Percentiles rank a stretch among this genome's conserved stretches.
These are phyloP conservation scores for Balearica regulorum DNA, from an alignment of 2,797 vertebrate species.

Conservation along the genomic window DNA sequence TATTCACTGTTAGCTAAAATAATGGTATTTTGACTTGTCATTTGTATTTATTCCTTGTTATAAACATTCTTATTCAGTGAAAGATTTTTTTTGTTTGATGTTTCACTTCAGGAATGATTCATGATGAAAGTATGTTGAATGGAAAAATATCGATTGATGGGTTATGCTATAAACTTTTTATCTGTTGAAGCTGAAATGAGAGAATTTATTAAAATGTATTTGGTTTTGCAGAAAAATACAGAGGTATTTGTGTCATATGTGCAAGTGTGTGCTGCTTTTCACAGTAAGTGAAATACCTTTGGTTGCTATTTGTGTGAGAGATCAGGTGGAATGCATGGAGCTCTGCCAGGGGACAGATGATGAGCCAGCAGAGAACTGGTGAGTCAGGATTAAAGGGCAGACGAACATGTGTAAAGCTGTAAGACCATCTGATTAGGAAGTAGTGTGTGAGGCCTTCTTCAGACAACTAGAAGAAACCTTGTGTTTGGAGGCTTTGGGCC, in stretches of 20 bases:
- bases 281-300: neutral
- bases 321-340: neutral
- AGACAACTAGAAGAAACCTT: neutral
- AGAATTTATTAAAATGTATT: neutral
- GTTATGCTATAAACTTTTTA: neutral
- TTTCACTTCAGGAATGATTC: neutral
- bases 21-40: neutral
- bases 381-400: neutral
- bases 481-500: neutral
- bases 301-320: neutral
- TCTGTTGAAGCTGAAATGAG: neutral
- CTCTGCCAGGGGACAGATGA: neutral
- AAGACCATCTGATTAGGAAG: neutral
- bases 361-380: neutral
- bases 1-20: neutral
- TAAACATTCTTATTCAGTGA: neutral
- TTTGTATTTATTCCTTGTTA: neutral
- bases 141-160: neutral
- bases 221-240: neutral
- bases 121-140: neutral
- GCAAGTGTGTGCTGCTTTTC: fast-evolving
- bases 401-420: neutral
- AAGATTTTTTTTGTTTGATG: neutral
- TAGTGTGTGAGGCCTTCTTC: neutral
- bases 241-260: neutral